A percentile compares a stretch with the other conserved stretches of the same genome.
Evolutionary conservation across 2,888 invertebrate species (phyloP).

Genomic region (Leptinotarsa juncta): DNA sequence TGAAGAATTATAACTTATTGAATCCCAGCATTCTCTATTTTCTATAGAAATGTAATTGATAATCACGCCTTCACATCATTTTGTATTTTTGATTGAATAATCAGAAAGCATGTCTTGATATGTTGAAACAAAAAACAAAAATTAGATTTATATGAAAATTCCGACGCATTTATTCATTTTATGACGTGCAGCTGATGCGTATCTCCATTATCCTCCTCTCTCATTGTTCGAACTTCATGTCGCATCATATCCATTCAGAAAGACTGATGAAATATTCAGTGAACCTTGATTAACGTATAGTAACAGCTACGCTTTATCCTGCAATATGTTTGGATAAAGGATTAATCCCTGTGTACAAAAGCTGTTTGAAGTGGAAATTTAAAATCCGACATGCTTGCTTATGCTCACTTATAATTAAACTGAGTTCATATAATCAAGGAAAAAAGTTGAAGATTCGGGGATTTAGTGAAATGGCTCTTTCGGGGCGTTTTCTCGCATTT

Average conservation of each 20-base stretch:
- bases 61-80: too few relatives aligned
- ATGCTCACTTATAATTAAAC: conserved; percentile 10
- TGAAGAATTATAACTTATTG: too few relatives aligned
- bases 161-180: not conserved
- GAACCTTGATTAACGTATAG: not conserved
- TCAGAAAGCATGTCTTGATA: too few relatives aligned
- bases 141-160: not conserved
- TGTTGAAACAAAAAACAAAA: not conserved
- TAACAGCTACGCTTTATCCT: not conserved
- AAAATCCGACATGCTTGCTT: not conserved
- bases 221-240: not conserved
- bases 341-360: not conserved
- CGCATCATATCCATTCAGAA: not conserved
- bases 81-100: too few relatives aligned
- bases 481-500: not conserved
- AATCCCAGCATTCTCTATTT: too few relatives aligned
- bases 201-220: not conserved
- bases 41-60: too few relatives aligned
- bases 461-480: not conserved
- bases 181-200: not conserved
- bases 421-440: not conserved
- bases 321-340: conserved; percentile 8
- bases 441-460: not conserved
- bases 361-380: conserved; percentile 10
- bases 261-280: conserved; percentile 10